phyloP scores from a whole-genome alignment of 2,888 invertebrate genomes.

The Drosophila paranaensis region DNA sequence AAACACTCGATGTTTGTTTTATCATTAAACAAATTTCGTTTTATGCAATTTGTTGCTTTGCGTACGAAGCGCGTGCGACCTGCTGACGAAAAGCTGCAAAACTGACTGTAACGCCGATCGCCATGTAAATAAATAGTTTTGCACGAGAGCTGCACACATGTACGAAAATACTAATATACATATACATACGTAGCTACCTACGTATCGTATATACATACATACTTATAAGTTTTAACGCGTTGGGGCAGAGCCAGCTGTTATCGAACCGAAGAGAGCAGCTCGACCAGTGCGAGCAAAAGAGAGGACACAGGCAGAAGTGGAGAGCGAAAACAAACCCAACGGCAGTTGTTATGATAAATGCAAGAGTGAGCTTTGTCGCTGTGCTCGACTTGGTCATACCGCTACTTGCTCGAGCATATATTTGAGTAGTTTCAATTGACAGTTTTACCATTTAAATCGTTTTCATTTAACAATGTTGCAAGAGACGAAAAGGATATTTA shows the following conservation, averaged over 20 bases:
- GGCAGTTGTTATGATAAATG: constrained; percentile 23
- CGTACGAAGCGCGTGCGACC: constrained; percentile 25
- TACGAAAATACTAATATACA: neutral
- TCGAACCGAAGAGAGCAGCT: constrained; percentile 14
- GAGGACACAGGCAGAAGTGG: neutral
- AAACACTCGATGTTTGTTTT: constrained; percentile 52
- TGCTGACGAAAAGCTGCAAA: constrained; percentile 36
- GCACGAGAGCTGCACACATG: constrained; percentile 7
- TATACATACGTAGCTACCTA: neutral
- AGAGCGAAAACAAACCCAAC: constrained; percentile 1
- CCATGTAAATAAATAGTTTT: constrained; percentile 70
- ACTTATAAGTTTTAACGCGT: constrained; percentile 22
- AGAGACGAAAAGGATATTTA: neutral
- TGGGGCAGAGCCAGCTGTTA: constrained; percentile 42
- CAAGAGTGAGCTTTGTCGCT: neutral
- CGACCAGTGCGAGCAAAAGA: constrained; percentile 1
- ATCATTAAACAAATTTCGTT: constrained; percentile 43
- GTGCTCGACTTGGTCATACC: constrained; percentile 19
- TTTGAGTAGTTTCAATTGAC: neutral
- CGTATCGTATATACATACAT: constrained; percentile 10
- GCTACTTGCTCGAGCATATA: neutral
- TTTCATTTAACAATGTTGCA: neutral
- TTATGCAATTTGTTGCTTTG: constrained; percentile 15
- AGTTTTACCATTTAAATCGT: no score
- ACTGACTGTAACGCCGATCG: constrained; percentile 61